A percentile compares a stretch with the other conserved stretches of the same genome.
phyloP scores from a whole-genome alignment of 1,140 invertebrate genomes.

The Liolophura sinensis region DNA sequence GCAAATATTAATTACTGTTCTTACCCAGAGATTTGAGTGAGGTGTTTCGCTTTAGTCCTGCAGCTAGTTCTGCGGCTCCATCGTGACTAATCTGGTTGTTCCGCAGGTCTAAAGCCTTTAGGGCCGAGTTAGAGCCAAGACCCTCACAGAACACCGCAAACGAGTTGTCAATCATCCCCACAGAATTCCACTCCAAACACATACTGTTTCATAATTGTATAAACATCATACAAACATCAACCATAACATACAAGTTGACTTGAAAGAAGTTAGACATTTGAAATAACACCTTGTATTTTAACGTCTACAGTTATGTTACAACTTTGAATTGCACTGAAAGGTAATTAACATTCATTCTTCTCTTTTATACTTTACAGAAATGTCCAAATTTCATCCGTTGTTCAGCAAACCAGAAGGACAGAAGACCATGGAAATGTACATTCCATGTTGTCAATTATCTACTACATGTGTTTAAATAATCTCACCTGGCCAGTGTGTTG shows the following conservation, averaged over 20 bases:
- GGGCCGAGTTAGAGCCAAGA: constrained; percentile 40
- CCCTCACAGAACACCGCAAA: constrained; percentile 58
- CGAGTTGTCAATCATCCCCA: constrained; percentile 54
- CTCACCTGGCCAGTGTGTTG: constrained; percentile 45
- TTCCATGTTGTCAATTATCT: no score
- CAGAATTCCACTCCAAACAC: constrained; percentile 58
- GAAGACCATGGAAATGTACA: no score
- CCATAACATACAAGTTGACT: neutral
- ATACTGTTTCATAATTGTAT: constrained; percentile 33
- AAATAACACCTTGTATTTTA: no score
- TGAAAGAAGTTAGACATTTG: neutral
- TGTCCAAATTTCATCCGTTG: no score
- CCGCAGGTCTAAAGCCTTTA: constrained; percentile 54
- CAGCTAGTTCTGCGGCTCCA: constrained; percentile 48
- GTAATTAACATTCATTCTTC: neutral
- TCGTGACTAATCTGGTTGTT: constrained; percentile 59
- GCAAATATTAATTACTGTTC: neutral
- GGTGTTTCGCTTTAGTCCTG: constrained; percentile 49
- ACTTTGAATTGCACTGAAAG: neutral
- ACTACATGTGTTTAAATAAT: no score
- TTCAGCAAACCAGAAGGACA: no score
- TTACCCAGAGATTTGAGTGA: constrained; percentile 50
- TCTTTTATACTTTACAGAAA: no score
- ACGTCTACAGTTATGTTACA: neutral
- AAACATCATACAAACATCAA: constrained; percentile 5